Percentiles rank a stretch among this genome's conserved stretches.
phyloP scores from a whole-genome alignment of 2,888 invertebrate genomes.

The Mechanitis messenoides region DNA sequence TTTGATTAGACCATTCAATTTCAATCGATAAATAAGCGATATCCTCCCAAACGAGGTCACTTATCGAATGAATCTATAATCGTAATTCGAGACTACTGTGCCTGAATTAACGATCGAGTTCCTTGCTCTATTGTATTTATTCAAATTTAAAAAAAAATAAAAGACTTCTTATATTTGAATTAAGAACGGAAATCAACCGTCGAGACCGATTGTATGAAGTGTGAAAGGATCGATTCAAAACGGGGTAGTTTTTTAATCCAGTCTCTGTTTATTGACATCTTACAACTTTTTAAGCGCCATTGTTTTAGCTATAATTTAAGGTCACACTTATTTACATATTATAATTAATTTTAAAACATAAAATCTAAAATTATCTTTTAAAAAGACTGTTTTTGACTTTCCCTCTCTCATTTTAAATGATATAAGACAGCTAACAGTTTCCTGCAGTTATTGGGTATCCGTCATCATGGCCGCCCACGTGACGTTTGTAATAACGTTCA shows the following conservation, averaged over 20 bases:
- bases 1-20: constrained; percentile 59
- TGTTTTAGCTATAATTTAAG: constrained; percentile 37
- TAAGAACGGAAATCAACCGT: constrained; percentile 75
- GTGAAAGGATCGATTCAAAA: constrained; percentile 74
- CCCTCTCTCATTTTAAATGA: no score
- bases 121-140: constrained; percentile 39
- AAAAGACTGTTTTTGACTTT: no score
- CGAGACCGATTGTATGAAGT: constrained; percentile 69
- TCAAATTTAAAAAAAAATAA: constrained; percentile 53
- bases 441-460: neutral
- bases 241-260: constrained; percentile 54
- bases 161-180: constrained; percentile 68
- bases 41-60: constrained; percentile 71
- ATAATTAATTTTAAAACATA: neutral
- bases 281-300: constrained; percentile 43
- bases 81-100: constrained; percentile 66
- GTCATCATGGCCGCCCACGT: constrained; percentile 18
- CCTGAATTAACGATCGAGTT: constrained; percentile 68
- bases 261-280: constrained; percentile 62
- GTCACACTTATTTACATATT: constrained; percentile 12
- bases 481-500: constrained; percentile 35
- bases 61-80: constrained; percentile 75
- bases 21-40: constrained; percentile 70
- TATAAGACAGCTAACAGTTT: neutral
- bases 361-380: no score